Base-by-base conservation (phyloP, 2,888 invertebrate species). In the Timema cristinae region DNA sequence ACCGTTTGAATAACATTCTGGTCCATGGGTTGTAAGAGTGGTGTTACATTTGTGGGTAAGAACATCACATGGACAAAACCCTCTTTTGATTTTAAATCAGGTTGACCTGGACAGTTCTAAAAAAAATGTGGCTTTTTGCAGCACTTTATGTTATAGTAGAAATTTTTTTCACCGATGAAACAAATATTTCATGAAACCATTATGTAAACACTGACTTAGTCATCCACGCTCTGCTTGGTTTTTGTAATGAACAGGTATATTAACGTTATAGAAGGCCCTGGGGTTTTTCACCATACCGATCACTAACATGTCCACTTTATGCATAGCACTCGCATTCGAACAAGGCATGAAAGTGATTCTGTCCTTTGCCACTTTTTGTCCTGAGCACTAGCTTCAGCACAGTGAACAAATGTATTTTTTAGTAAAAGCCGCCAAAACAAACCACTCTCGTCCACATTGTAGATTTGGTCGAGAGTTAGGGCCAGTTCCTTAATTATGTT, bases 331-430 rank as follows among this genome's bases (percentile, higher is more conserved):
- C 72, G 76, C 76, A 77, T 79, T 80, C 74, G 77, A 73, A 77
- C 78, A 79, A 50, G 77, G 77, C 78, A 78, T 78, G 59, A 78
- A 77, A 73, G 77, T 79, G 66, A 79, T 77, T 75, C 75, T 72
- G 56, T 75, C 75, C 63, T 75, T 74, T 13, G 52, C 66, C 32
- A 78, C 75, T 77, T 79, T 79, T 72, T 73, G 73, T 73, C 77
- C 72, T 72, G 76, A 73, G 78, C 77, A 59, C 72, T 74, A 48
- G 72, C 72, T 76, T 78, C 77, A 73, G 71, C 69, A 69, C 74
- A 68, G 66, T 76, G 76, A 68, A 76, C 76, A 15, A 77, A 78
- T 66, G 77, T 77, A 66, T 78, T 76, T 5, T 67, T 67, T 51
- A 56, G 48, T 56, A 61, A 63, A 69, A 13, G 52, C 69, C 16